Percentiles rank a stretch among this genome's conserved stretches.
These are phyloP conservation scores for Zoanthus solanderi DNA, from an alignment of 92 coral and sea anemone species.

Conservation along the genomic window DNA sequence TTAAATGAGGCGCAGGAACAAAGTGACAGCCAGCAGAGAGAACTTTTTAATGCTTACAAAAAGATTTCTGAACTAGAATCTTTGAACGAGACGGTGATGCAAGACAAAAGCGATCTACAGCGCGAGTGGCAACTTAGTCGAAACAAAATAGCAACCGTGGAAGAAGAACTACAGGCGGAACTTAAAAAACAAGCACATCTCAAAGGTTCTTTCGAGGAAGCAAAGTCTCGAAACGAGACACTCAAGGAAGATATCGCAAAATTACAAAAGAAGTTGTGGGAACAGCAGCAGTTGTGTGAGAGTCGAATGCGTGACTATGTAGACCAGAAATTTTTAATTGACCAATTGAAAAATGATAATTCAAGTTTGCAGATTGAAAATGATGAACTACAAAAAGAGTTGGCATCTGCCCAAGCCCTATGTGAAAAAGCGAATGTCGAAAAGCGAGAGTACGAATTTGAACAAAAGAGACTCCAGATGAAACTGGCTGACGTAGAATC, in stretches of 20 bases:
- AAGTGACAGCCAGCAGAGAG: conserved; percentile 76
- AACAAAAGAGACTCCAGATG: conserved; percentile 75
- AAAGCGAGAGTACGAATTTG: conserved; percentile 77
- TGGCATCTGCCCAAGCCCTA: conserved; percentile 69
- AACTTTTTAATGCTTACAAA: conserved; percentile 86
- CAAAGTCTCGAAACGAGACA: conserved; percentile 82
- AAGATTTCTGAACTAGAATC: conserved; percentile 88
- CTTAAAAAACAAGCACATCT: conserved; percentile 91
- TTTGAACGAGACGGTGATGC: conserved; percentile 78
- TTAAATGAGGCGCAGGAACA: conserved; percentile 78
- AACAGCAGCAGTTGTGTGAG: conserved; percentile 81
- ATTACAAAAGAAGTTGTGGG: conserved; percentile 82
- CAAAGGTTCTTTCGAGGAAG: conserved; percentile 83
- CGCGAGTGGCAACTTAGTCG: conserved; percentile 80
- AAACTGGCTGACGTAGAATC: conserved; percentile 82
- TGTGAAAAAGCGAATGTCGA: conserved; percentile 76
- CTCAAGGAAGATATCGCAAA: conserved; percentile 89
- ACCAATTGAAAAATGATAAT: conserved; percentile 84
- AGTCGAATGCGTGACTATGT: conserved; percentile 70
- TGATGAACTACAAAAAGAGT: conserved; percentile 74
- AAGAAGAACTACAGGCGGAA: conserved; percentile 86
- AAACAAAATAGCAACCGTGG: conserved; percentile 73
- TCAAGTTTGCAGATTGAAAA: conserved; percentile 69
- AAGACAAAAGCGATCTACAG: conserved; percentile 81
- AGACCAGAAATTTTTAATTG: conserved; percentile 74